Evolutionary conservation across 1,140 invertebrate genomes (phyloP), one percentile per base, ranked within the genome.

Genomic region (Contarinia nasturtii): DNA sequence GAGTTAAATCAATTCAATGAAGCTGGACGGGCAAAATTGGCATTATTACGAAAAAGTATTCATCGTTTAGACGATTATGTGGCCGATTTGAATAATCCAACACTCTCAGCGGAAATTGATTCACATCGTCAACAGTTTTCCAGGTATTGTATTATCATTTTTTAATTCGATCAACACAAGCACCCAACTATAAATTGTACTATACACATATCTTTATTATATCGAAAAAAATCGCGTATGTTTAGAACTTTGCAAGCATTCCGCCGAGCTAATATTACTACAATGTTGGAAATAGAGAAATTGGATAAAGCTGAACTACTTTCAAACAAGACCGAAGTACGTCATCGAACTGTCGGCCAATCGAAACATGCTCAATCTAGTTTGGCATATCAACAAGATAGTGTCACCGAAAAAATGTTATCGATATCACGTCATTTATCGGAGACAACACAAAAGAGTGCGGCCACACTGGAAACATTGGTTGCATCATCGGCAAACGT

Each of bases 371-470:
- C 60, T 50, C 57, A 57, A 12, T 50, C 57, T 22, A 62, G 53
- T 46, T 47, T 63, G 12, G 58, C 64, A 1, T 55, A 58, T 1
- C 62, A 64, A 48, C 60, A 64, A 34, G 62, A 61, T 47, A 74
- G 76, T 57, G 72, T 86, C 0, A 92, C 89, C 2, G 85, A 92
- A 50, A 84, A 81, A 62, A 65, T 95, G 52, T 60, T 87, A 38
- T 77, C 81, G 40, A 82, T 94, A 48, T 88, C 82, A 51, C 72
- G 82, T 48, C 80, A 86, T 61, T 67, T 96, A 51, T 80, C 85
- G 15, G 81, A 85, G 52, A 90, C 89, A 17, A 83, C 86, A 14
- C 77, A 90, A 53, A 76, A 78, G 57, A 91, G 87, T 67, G 82
- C 85, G 40, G 73, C 79, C 37, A 89, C 89, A 14, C 65, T 93